phyloP scores from a whole-genome alignment of 2,113 vertebrate genomes.

The Zosterops borbonicus region DNA sequence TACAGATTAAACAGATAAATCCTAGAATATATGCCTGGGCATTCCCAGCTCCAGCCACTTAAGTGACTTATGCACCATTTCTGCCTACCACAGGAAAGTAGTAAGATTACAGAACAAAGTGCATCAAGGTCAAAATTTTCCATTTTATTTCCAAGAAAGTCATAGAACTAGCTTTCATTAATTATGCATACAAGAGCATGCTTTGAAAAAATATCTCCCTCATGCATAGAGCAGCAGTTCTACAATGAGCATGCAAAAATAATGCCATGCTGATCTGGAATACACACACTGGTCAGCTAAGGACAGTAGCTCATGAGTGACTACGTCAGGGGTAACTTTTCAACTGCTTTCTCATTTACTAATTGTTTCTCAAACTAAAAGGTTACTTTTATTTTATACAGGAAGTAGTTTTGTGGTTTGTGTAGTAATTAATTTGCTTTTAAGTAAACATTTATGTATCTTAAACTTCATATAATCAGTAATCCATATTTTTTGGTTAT shows the following conservation, averaged over 20 bases:
- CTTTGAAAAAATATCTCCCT: background rate
- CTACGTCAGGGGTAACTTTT: background rate
- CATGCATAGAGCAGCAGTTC: background rate
- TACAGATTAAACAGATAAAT: background rate
- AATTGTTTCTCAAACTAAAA: background rate
- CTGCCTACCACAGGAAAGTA: background rate
- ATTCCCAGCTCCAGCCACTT: background rate
- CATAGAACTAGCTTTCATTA: background rate
- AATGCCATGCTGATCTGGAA: background rate
- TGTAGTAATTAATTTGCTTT: background rate
- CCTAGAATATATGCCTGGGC: background rate
- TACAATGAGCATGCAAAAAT: background rate
- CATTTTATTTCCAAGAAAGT: background rate
- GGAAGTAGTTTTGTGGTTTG: background rate
- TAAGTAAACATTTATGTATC: background rate
- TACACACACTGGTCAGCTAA: background rate
- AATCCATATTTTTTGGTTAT: background rate
- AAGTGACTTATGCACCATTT: fast-evolving
- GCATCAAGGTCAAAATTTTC: background rate
- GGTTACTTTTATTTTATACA: background rate
- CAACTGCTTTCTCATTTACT: background rate
- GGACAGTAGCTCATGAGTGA: background rate
- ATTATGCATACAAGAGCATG: background rate
- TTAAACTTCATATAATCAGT: background rate
- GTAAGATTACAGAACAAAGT: background rate